Percentiles rank a stretch among this genome's conserved stretches.
These are phyloP conservation scores for Platysternon megacephalum DNA, from an alignment of 2,113 vertebrate species.

Conservation along the genomic window DNA sequence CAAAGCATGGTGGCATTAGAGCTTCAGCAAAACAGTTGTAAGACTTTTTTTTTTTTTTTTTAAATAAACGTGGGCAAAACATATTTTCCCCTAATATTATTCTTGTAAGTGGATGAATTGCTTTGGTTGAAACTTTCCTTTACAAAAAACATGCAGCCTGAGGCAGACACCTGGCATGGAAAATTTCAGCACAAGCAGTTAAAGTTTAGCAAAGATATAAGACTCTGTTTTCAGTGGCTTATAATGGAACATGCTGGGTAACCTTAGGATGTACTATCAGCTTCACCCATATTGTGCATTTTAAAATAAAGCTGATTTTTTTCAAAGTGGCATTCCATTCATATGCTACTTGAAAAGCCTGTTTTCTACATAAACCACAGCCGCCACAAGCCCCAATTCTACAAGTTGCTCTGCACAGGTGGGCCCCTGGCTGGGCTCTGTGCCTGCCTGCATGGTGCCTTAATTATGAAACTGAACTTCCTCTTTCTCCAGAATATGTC, in stretches of 20 bases:
- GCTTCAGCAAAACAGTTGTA: neutral
- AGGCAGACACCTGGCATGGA: constrained; percentile 1
- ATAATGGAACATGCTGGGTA: neutral
- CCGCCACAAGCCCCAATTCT: neutral
- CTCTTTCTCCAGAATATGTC: neutral
- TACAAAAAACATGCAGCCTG: neutral
- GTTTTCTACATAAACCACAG: neutral
- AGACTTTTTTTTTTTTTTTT: neutral
- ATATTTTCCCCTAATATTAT: constrained; percentile 2
- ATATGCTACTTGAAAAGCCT: neutral
- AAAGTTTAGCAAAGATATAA: neutral
- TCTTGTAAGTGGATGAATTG: constrained; percentile 30
- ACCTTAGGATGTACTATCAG: neutral
- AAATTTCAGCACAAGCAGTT: neutral
- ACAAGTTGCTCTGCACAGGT: neutral
- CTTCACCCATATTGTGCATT: neutral
- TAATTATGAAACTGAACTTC: neutral
- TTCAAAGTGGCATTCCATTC: neutral
- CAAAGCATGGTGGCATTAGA: neutral
- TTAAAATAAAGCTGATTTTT: neutral
- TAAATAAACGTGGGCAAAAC: neutral
- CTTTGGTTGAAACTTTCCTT: neutral
- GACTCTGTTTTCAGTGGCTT: neutral
- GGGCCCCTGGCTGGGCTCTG: neutral
- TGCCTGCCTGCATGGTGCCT: neutral